These are phyloP conservation scores for Drosophila guanche DNA, from an alignment of 1,140 invertebrate species.

Conservation along the genomic window DNA sequence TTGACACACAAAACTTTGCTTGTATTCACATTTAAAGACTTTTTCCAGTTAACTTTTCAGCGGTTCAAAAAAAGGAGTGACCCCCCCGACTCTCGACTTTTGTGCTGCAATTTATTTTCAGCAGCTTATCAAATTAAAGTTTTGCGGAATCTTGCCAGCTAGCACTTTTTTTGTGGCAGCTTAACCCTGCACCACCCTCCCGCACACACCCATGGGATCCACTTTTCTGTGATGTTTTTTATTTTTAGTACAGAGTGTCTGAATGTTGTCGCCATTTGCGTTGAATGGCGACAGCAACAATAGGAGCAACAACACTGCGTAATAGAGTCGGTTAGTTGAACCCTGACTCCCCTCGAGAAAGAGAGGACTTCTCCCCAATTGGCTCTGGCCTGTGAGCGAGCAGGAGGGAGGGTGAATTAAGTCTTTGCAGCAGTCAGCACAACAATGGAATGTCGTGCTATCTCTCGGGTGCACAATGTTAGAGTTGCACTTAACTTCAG, in stretches of 20 bases:
- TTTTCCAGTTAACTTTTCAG: too few relatives aligned
- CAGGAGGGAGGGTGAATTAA: constrained; percentile 57
- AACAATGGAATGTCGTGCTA: constrained; percentile 77
- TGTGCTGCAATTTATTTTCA: constrained; percentile 62
- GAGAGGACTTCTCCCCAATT: constrained; percentile 20
- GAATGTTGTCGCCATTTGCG: constrained; percentile 77
- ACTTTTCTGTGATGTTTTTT: constrained; percentile 19
- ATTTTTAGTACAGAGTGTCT: constrained; percentile 36
- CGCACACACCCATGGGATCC: constrained; percentile 1
- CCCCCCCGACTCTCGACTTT: constrained; percentile 32
- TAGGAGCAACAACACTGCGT: constrained; percentile 51
- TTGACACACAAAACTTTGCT: too few relatives aligned
- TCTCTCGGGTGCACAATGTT: constrained; percentile 72
- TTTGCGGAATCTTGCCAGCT: constrained; percentile 63
- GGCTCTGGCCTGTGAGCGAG: constrained; percentile 4
- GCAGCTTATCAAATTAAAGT: constrained; percentile 78
- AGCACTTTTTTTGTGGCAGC: constrained; percentile 59
- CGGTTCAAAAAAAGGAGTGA: too few relatives aligned
- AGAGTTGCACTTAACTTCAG: constrained; percentile 82
- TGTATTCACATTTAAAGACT: too few relatives aligned
- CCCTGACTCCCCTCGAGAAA: constrained; percentile 10
- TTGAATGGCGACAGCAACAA: constrained; percentile 59
- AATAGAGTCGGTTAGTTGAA: constrained; percentile 74
- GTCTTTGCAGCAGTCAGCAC: constrained; percentile 70
- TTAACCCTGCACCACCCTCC: constrained; percentile 51